phyloP scores from a whole-genome alignment of 1,140 invertebrate species.

The Bilobella aurantiaca region DNA sequence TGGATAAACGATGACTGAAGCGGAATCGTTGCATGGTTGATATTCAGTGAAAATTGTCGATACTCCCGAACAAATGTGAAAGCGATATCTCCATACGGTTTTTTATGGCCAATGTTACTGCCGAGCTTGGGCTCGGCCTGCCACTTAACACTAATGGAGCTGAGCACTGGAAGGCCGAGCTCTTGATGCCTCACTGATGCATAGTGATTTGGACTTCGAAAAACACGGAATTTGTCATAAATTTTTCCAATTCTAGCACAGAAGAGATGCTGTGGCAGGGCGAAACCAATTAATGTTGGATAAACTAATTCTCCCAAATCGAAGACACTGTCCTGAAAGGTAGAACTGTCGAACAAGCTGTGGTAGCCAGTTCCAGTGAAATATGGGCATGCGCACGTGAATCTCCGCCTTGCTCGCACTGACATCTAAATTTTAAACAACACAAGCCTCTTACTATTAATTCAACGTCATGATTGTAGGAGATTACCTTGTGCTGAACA shows the following conservation, averaged over 20 bases:
- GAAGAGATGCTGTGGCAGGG: background rate
- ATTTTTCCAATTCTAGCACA: conserved; percentile 7
- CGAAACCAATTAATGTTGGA: conserved; percentile 7
- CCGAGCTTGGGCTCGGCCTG: background rate
- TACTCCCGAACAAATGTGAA: conserved; percentile 14
- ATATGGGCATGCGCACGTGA: background rate
- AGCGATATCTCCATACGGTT: conserved; percentile 6
- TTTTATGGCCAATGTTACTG: conserved; percentile 6
- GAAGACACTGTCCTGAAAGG: background rate
- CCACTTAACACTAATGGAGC: background rate
- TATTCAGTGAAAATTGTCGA: background rate
- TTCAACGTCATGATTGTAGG: background rate
- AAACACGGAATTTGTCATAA: background rate
- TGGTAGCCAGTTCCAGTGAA: conserved; percentile 9
- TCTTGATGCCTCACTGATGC: background rate
- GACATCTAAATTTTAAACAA: background rate
- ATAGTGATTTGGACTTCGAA: background rate
- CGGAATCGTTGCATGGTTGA: background rate
- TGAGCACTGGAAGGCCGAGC: background rate
- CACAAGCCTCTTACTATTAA: background rate
- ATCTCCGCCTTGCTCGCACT: background rate
- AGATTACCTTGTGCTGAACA: background rate
- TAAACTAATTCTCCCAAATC: background rate
- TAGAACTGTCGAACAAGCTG: background rate
- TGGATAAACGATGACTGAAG: background rate